phyloP scores from a whole-genome alignment of 2,797 vertebrate species.

The Lutjanus campechanus region DNA sequence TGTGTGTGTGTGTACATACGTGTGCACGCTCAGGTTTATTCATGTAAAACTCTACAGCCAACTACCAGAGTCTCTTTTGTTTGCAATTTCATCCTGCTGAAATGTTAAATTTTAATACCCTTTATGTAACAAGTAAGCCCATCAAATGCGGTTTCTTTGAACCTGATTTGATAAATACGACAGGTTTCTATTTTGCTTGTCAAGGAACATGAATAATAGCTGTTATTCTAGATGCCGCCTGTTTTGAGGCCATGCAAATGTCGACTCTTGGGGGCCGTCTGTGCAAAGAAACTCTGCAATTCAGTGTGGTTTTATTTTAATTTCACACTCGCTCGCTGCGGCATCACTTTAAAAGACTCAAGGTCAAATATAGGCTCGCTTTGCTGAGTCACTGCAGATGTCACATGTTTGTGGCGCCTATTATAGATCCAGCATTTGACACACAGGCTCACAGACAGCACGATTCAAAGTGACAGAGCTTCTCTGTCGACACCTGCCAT shows the following conservation, averaged over 20 bases:
- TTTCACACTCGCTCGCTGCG: conserved; percentile 14
- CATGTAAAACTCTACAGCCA: conserved; percentile 30
- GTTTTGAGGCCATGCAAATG: conserved; percentile 62
- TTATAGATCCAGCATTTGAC: conserved; percentile 58
- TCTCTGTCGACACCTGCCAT: conserved; percentile 74
- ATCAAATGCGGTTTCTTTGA: conserved; percentile 56
- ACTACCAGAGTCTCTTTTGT: conserved; percentile 30
- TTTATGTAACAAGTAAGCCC: conserved; percentile 60
- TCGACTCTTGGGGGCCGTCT: conserved; percentile 41
- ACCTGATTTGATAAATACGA: conserved; percentile 70
- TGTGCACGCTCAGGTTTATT: conserved; percentile 38
- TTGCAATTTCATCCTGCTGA: conserved; percentile 36
- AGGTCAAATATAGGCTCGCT: conserved; percentile 63
- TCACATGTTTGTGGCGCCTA: conserved; percentile 49
- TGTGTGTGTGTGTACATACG: conserved; percentile 7
- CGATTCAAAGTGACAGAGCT: conserved; percentile 73
- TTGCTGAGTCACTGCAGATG: conserved; percentile 57
- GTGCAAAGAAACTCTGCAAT: conserved; percentile 15
- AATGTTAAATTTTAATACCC: conserved; percentile 61
- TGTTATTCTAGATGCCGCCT: conserved; percentile 48
- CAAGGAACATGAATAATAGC: conserved; percentile 71
- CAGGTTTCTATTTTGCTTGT: conserved; percentile 72
- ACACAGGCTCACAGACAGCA: conserved; percentile 51
- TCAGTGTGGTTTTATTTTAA: conserved; percentile 34
- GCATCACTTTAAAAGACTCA: conserved; percentile 46